Evolutionary conservation across 2,888 invertebrate species (phyloP).

Genomic region (Callimorpha dominula): DNA sequence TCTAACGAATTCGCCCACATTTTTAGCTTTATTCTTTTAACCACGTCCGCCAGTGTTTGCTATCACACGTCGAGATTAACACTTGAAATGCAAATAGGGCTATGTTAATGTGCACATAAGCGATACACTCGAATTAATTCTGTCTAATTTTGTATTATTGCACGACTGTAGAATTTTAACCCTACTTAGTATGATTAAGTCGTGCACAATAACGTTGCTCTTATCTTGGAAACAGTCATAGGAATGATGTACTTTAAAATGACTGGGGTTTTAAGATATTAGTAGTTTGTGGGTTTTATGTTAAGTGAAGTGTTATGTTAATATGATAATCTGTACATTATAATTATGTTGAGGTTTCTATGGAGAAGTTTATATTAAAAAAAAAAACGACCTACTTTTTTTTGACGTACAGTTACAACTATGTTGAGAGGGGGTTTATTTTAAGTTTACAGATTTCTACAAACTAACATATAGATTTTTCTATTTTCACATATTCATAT

Average conservation of each 20-base stretch:
- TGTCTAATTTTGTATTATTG: slow-evolving; percentile 57
- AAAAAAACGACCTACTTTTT: too few relatives aligned
- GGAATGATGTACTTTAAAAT: slow-evolving; percentile 26
- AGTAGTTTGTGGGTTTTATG: neutral
- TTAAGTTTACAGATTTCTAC: too few relatives aligned
- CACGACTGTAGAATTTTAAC: slow-evolving; percentile 48
- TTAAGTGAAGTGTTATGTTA: neutral
- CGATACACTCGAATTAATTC: slow-evolving; percentile 54
- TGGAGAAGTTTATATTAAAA: too few relatives aligned
- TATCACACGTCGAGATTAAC: slow-evolving; percentile 50
- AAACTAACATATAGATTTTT: too few relatives aligned
- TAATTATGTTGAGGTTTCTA: too few relatives aligned
- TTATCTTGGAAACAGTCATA: slow-evolving; percentile 39
- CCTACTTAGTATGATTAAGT: slow-evolving; percentile 42
- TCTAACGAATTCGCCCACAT: slow-evolving; percentile 4
- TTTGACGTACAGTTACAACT: too few relatives aligned
- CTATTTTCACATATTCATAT: too few relatives aligned
- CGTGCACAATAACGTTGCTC: slow-evolving; percentile 40
- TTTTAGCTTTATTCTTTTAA: slow-evolving; percentile 34
- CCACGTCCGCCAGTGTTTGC: slow-evolving; percentile 45
- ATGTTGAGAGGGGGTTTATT: too few relatives aligned
- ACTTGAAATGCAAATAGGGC: slow-evolving; percentile 60
- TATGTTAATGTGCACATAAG: slow-evolving; percentile 47
- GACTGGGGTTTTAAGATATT: slow-evolving; percentile 13
- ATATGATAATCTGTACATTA: too few relatives aligned